phyloP scores from a whole-genome alignment of 2,797 vertebrate genomes.

The Sciurus vulgaris region DNA sequence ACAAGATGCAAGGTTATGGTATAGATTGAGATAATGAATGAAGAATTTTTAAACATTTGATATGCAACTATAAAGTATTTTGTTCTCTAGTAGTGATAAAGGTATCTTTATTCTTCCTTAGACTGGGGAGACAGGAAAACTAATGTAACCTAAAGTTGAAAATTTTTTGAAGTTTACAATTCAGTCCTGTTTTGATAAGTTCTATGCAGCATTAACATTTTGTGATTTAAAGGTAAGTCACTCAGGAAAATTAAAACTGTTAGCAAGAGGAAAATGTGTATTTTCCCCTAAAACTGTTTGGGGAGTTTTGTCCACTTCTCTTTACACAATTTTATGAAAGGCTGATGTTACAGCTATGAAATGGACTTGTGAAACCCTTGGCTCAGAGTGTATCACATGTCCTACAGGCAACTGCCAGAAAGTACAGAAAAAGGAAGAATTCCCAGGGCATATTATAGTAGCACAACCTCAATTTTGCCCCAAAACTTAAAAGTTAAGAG shows the following conservation, averaged over 20 bases:
- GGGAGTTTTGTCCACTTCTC: conserved; percentile 8
- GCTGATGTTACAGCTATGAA: conserved; percentile 1
- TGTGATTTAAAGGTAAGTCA: background rate
- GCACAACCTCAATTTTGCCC: background rate
- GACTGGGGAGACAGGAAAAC: background rate
- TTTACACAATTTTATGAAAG: conserved; percentile 20
- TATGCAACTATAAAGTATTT: background rate
- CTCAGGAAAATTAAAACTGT: conserved; percentile 55
- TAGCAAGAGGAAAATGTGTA: background rate
- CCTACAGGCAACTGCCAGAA: background rate
- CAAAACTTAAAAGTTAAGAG: conserved; percentile 1
- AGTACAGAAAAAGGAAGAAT: conserved; percentile 5
- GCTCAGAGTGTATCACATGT: background rate
- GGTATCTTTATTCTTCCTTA: background rate
- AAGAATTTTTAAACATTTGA: background rate
- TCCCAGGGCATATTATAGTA: background rate
- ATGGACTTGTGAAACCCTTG: conserved; percentile 36
- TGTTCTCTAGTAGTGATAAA: conserved; percentile 8
- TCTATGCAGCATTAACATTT: background rate
- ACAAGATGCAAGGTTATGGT: background rate
- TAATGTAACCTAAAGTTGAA: background rate
- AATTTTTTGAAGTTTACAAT: background rate
- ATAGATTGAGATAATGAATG: background rate
- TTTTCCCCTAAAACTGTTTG: background rate
- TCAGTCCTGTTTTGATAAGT: background rate